Evolutionary conservation across 2,888 invertebrate species (phyloP), one percentile per base, ranked within the genome.

Genomic region (Periphyllus acericola): DNA sequence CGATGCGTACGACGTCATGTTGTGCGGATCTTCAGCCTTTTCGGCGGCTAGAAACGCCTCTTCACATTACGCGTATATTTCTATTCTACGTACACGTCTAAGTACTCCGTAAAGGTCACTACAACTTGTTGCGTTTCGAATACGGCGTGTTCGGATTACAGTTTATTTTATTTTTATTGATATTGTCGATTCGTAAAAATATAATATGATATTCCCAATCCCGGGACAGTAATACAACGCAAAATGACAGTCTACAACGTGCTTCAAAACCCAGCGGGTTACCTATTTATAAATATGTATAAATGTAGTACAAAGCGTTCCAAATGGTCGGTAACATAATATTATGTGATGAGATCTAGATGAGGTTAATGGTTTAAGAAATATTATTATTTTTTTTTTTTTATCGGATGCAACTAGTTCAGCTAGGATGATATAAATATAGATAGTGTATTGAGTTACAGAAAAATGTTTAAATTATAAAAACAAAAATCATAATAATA

Each of bases 381-480:
- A 36, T 79, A 80, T n/a, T n/a, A 40, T 60, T 80, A 74, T 66
- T 78, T 55, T 32, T 79, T 55, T 52, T 52, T 52, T 29, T 78
- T 52, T 52, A 32, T 86, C 19, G 87, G 87, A 87, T 83, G 88
- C 88, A 88, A 88, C 83, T 83, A 78, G 66, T 82, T 83, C 76
- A 88, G 34, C 88, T 88, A 88, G 40, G 83, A 83, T 83, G 88
- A 88, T 76, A 76, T 82, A 82, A 55, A 79, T 86, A 76, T 68
- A 83, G 29, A 79, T 71, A 79, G 71, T 71, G 71, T 79, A 72
- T 52, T 29, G 60, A 74, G 60, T 83, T 66, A 76, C 66, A 40
- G 80, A 52, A 78, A 46, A 36, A 32, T 72, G 32, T 75, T 68
- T 87, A 34, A 83, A 52, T 71, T 46, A 71, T 46, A 87, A 75